Evolutionary conservation across 2,113 vertebrate genomes (phyloP), one percentile per base, ranked within the genome.

Genomic region (Brachirus orientalis): DNA sequence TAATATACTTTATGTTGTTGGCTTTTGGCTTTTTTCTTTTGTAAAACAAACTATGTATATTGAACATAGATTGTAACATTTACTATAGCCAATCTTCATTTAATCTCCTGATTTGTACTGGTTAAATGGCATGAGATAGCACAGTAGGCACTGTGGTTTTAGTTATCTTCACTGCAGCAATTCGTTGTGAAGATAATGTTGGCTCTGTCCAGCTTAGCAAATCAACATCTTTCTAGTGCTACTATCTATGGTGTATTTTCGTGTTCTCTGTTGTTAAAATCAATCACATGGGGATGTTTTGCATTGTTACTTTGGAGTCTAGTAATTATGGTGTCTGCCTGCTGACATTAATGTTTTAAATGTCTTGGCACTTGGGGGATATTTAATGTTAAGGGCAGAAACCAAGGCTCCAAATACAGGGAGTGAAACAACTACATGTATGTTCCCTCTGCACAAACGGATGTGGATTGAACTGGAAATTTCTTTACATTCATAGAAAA

Each of bases 41-140:
- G 48, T 73, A 19, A 68, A 74, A 45, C 14, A 70, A 67, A 64
- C 57, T n/a, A 33, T 44, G n/a, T 66, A 59, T 12, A 28, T 22
- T 45, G 48, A n/a, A n/a, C n/a, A n/a, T n/a, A n/a, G n/a, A 62
- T 74, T 66, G 36, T 69, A 64, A 69, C 38, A 18, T 69, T 71
- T 65, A 35, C 14, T 75, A 69, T 64, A 66, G 76, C 82, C 61
- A 74, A 65, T 71, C n/a, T 19, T 72, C 59, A 69, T 78, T 81
- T 68, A 74, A 64, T 73, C n/a, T 22, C 50, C 73, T 12, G 28
- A 60, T 57, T 76, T 64, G 19, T 63, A 10, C 63, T 72, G 44
- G 46, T 20, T 37, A 4, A 64, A 54, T 73, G 28, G 1, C 45
- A 28, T 63, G 18, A 52, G 22, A 54, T 68, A 28, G 28, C 16